Evolutionary conservation across 2,888 invertebrate species (phyloP).

Genomic region (Hydrotaea diabolus): DNA sequence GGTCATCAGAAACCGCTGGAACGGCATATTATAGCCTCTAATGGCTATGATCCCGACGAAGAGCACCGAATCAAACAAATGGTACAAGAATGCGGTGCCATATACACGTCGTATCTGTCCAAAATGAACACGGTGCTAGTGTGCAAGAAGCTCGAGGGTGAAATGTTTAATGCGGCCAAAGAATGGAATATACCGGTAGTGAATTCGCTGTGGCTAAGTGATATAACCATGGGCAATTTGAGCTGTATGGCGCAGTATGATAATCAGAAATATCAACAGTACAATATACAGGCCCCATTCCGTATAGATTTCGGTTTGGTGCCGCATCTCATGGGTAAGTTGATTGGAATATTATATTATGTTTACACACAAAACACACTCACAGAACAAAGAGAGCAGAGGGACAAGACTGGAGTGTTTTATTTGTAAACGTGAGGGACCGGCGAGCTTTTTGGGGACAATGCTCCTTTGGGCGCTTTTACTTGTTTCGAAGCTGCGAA

Average conservation of each 20-base stretch:
- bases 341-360: background rate
- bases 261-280: slow-evolving; percentile 93
- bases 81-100: slow-evolving; percentile 92
- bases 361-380: background rate
- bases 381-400: background rate
- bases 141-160: slow-evolving; percentile 91
- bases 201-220: slow-evolving; percentile 96
- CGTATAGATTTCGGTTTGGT: slow-evolving; percentile 92
- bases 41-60: slow-evolving; percentile 95
- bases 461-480: too few relatives aligned
- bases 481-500: too few relatives aligned
- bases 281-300: slow-evolving; percentile 89
- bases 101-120: slow-evolving; percentile 88
- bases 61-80: slow-evolving; percentile 90
- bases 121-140: slow-evolving; percentile 90
- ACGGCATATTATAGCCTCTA: slow-evolving; percentile 90
- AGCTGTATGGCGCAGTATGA: slow-evolving; percentile 90
- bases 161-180: slow-evolving; percentile 93
- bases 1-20: slow-evolving; percentile 87
- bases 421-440: too few relatives aligned
- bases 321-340: slow-evolving; percentile 94
- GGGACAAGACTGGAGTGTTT: too few relatives aligned
- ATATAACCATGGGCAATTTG: slow-evolving; percentile 93
- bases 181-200: slow-evolving; percentile 96
- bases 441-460: too few relatives aligned